Evolutionary conservation across 2,888 invertebrate genomes (phyloP).

Genomic region (Agriopis leucophaearia): DNA sequence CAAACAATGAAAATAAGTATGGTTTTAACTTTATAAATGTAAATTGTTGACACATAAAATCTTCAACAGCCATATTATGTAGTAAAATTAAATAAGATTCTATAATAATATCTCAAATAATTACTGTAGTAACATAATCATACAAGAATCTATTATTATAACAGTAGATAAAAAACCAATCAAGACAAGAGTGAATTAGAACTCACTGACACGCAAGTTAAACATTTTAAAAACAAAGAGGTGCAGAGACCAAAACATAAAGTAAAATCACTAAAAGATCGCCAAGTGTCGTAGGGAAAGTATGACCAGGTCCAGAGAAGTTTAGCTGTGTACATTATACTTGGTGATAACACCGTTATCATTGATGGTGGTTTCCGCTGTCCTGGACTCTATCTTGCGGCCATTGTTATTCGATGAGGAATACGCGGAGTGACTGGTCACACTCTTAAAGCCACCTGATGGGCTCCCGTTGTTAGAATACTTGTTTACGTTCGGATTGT

Average conservation of each 20-base stretch:
- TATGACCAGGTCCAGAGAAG: neutral
- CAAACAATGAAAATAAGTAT: neutral
- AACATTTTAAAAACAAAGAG: slow-evolving; percentile 2
- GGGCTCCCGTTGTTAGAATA: slow-evolving; percentile 53
- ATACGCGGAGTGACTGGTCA: slow-evolving; percentile 88
- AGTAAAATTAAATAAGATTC: too few species aligned
- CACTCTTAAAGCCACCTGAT: slow-evolving; percentile 69
- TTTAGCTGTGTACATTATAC: slow-evolving; percentile 78
- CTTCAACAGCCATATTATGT: too few species aligned
- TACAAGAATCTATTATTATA: too few species aligned
- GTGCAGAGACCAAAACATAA: neutral
- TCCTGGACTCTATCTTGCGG: slow-evolving; percentile 80
- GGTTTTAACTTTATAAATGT: too few species aligned
- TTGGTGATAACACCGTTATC: slow-evolving; percentile 91
- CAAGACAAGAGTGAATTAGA: too few species aligned
- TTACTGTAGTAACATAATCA: too few species aligned
- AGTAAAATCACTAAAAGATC: neutral
- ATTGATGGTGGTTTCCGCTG: slow-evolving; percentile 89
- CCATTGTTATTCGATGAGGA: slow-evolving; percentile 88
- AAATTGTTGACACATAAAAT: too few species aligned
- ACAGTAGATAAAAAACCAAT: too few species aligned
- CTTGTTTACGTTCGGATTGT: slow-evolving; percentile 79
- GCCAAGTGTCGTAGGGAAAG: neutral
- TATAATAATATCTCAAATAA: too few species aligned
- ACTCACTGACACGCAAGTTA: neutral